phyloP scores from a whole-genome alignment of 2,797 vertebrate genomes.

The Coendou prehensilis region DNA sequence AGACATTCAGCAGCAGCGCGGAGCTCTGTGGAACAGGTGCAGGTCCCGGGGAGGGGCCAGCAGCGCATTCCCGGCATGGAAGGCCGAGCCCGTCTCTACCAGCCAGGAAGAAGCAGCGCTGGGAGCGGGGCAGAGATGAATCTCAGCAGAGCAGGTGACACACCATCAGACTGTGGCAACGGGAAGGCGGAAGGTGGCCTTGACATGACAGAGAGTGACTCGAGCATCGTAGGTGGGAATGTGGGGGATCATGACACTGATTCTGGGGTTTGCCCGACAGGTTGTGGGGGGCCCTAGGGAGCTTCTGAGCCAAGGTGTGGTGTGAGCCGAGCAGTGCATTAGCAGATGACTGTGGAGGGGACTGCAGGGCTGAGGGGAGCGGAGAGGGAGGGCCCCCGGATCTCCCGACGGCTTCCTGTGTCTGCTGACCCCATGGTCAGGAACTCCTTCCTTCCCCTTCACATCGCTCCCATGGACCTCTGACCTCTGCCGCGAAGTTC shows the following conservation, averaged over 20 bases:
- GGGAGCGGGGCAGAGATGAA: background rate
- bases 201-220: background rate
- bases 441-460: background rate
- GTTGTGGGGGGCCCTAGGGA: background rate
- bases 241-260: background rate
- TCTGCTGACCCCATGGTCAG: too few relatives aligned
- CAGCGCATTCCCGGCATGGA: background rate
- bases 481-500: background rate
- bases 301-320: background rate
- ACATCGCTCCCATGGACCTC: background rate
- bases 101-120: background rate
- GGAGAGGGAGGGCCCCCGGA: background rate
- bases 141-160: background rate
- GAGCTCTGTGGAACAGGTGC: background rate
- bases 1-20: background rate
- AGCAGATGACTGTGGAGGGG: background rate
- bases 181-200: background rate
- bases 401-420: background rate
- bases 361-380: background rate
- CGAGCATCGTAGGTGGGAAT: background rate
- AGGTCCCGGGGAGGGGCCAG: background rate
- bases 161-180: fast-evolving
- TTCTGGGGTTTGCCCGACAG: background rate
- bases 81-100: background rate
- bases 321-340: background rate